Conservation (phyloP, 2,113 vertebrate species). For the Oreocharis arfaki region DNA sequence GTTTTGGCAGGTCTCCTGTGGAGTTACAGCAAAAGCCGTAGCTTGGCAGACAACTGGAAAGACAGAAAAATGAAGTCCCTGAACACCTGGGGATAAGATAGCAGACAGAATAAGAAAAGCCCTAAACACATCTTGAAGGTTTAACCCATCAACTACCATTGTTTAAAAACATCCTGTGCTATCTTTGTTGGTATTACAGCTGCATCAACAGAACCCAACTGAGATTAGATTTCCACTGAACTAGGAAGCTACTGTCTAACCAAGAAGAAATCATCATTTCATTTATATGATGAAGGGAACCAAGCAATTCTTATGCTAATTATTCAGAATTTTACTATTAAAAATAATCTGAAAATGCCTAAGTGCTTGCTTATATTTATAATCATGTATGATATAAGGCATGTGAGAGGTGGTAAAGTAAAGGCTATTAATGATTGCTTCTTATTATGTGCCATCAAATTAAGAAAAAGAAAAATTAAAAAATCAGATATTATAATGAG, state of each 20-base stretch:
- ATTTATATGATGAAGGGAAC: not conserved
- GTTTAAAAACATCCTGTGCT: not conserved
- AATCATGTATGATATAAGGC: not conserved
- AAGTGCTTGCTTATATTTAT: not conserved
- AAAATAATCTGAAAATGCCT: not conserved
- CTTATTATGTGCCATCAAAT: not conserved
- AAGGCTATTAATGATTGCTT: not conserved
- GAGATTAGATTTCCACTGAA: not conserved
- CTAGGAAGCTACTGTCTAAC: not conserved
- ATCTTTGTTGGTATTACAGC: not conserved
- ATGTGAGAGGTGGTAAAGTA: not conserved
- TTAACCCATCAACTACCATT: not conserved
- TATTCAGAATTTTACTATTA: not conserved
- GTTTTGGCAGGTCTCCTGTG: constrained; percentile 33
- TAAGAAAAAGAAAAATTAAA: not conserved
- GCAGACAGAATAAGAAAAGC: not conserved
- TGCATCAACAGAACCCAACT: not conserved
- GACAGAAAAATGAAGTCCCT: constrained; percentile 1
- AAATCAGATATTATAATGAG: too few relatives aligned
- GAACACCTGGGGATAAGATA: not conserved
- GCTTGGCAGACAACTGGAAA: not conserved
- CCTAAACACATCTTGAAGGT: not conserved
- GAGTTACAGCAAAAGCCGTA: not conserved
- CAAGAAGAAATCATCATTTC: not conserved
- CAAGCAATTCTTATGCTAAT: not conserved